Base-by-base conservation (phyloP, 2,113 vertebrate genomes). In the Prunella fulvescens region DNA sequence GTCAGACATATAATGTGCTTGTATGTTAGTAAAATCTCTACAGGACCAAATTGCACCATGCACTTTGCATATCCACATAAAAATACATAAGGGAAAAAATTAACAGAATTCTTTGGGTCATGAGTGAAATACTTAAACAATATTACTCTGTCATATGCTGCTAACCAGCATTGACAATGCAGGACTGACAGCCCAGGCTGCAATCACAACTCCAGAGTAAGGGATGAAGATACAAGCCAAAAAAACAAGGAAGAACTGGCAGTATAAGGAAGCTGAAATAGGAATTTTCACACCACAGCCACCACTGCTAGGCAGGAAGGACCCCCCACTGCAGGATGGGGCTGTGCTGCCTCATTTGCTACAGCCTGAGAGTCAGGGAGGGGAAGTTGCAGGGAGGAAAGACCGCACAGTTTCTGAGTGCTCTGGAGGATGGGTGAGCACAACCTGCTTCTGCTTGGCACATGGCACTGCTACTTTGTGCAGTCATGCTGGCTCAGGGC, bases 301-400 rank as follows among this genome's bases (percentile, higher is more conserved):
- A 79, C 40, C 20, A 17, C 20, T 28, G 15, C 51, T 48, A 31
- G 51, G 53, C 48, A 74, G 33, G 29, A 33, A 44, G 28, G 35
- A 71, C 16, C 0, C 17, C 14, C 26, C 6, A 3, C n/a, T 12
- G 18, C 1, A 22, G 64, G 45, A 23, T 7, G 25, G 73, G 39
- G 54, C 53, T 1, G 2, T 22, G 26, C 56, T 66, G 56, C 81
- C 35, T 74, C 0, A 0, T 20, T 67, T 71, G 72, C 50, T 47
- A 28, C 20, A 48, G 26, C 23, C 11, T 18, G 3, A 7, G n/a
- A 31, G 9, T 14, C 24, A 50, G 65, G 42, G 56, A 50, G 65
- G 23, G 0, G 0, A 54, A 20, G 47, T 3, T 11, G 26, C 3
- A 3, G 26, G 29, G 12, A 93, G 29, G 18, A 20, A 84, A 39